phyloP scores from a whole-genome alignment of 2,888 invertebrate species.

The Conus canariensis region DNA sequence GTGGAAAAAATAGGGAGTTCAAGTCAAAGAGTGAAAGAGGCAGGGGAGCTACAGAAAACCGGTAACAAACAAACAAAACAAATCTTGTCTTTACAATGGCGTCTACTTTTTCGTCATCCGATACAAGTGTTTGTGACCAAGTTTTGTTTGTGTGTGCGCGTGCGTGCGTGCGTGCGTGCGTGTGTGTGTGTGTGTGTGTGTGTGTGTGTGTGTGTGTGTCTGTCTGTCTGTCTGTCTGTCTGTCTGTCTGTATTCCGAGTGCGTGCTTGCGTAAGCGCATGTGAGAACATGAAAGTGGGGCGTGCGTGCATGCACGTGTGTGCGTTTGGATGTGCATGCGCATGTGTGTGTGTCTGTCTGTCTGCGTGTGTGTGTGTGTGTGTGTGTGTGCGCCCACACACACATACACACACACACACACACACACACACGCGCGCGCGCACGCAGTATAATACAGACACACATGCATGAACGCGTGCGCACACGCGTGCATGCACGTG shows the following conservation, averaged over 20 bases:
- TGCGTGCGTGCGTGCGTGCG: slow-evolving; percentile 2
- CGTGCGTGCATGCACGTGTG: background rate
- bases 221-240: background rate
- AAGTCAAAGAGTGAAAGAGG: too few species aligned
- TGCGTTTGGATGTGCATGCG: slow-evolving; percentile 5
- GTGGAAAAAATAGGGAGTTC: too few species aligned
- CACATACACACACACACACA: too few species aligned
- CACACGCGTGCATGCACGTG: too few species aligned
- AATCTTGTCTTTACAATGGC: too few species aligned
- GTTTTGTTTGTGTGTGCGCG: background rate
- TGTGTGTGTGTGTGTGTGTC: slow-evolving; percentile 2
- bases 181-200: slow-evolving; percentile 13
- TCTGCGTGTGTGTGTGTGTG: slow-evolving; percentile 18
- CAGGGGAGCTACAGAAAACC: too few species aligned
- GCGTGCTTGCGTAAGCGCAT: background rate
- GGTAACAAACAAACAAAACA: too few species aligned
- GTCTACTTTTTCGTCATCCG: too few species aligned
- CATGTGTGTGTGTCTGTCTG: slow-evolving; percentile 20
- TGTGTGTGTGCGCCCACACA: slow-evolving; percentile 4
- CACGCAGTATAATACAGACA: background rate
- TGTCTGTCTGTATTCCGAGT: background rate
- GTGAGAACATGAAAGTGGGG: background rate
- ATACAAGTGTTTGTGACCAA: background rate
- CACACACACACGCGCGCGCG: too few species aligned
- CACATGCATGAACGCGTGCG: too few species aligned